Evolutionary conservation across 1,140 invertebrate genomes (phyloP), one percentile per base, ranked within the genome.

Genomic region (Bombus sibiricus): DNA sequence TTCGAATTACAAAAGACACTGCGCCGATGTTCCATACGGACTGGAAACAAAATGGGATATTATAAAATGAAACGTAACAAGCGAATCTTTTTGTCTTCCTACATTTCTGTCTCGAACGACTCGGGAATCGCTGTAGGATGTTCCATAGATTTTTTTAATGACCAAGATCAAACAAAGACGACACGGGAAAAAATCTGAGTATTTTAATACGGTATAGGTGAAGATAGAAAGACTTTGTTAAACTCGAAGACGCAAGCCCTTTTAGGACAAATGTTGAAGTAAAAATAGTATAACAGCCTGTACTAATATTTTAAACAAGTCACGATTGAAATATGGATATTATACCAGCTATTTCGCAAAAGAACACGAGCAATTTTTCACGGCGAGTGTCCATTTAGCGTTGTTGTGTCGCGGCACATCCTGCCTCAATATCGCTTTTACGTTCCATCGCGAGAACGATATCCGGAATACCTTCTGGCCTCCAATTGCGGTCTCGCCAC

Each of bases 341-440:
- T 13, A 12, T 15, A 13, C 1, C 62, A 13, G 22, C 5, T 39
- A 8, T 41, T 72, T 9, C 66, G 32, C 8, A 2, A 2, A 34
- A 34, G 34, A 22, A 22, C 25, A 8, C 2, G 37, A 28, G 34
- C 37, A 39, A 28, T 15, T 34, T 34, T 32, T 82, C 62, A 74
- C 69, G 10, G 34, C 34, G 15, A 74, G 9, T 34, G 41, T 37
- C 74, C 32, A 59, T 37, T 59, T 15, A 39, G 32, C 41, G 32
- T 83, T 77, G 73, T 53, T n/a, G 81, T 43, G 32, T 39, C 32
- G 41, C 0, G 18, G 18, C 41, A n/a, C 43, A n/a, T 34, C 18
- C 15, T 13, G 37, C 73, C 22, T 77, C 81, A 8, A 68, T 83
- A 77, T 77, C 34, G 81, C 81, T 77, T 77, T 77, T 77, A 83